Percentiles rank a stretch among this genome's conserved stretches.
These are phyloP conservation scores for Falco berigora DNA, from an alignment of 2,797 vertebrate genomes.

Conservation along the genomic window DNA sequence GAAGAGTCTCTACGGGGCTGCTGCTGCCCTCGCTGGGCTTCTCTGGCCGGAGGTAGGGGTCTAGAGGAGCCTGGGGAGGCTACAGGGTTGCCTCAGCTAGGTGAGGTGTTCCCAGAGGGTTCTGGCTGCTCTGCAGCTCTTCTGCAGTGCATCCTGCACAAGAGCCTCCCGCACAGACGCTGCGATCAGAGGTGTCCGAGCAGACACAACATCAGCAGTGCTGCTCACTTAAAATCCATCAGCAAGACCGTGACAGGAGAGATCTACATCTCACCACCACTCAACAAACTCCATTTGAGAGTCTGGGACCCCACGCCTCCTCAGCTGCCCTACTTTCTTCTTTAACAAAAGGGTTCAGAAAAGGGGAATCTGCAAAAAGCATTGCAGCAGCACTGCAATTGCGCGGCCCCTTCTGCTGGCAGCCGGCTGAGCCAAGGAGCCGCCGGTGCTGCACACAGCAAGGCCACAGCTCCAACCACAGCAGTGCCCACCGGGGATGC, in stretches of 20 bases:
- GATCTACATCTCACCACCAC: neutral
- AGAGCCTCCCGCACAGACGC: accelerated
- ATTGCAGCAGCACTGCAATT: neutral
- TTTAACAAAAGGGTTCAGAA: neutral
- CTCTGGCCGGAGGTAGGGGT: accelerated
- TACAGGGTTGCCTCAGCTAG: neutral
- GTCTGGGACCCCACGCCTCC: neutral
- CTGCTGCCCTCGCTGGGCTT: neutral
- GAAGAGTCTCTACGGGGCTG: accelerated
- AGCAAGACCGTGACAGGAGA: neutral
- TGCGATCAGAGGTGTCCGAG: neutral
- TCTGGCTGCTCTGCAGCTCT: neutral
- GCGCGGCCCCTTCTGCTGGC: neutral
- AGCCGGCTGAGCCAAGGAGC: neutral
- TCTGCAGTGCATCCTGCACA: neutral
- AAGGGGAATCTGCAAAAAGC: neutral
- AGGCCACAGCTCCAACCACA: neutral
- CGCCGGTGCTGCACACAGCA: accelerated
- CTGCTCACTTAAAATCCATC: neutral
- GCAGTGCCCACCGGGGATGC: accelerated
- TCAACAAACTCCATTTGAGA: neutral
- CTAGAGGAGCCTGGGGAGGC: neutral
- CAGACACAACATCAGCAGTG: neutral
- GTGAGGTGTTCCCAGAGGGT: neutral
- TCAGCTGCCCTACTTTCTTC: accelerated